Evolutionary conservation across 2,888 invertebrate genomes (phyloP), one percentile per base, ranked within the genome.

Genomic region (Omphaloscelis lunosa): DNA sequence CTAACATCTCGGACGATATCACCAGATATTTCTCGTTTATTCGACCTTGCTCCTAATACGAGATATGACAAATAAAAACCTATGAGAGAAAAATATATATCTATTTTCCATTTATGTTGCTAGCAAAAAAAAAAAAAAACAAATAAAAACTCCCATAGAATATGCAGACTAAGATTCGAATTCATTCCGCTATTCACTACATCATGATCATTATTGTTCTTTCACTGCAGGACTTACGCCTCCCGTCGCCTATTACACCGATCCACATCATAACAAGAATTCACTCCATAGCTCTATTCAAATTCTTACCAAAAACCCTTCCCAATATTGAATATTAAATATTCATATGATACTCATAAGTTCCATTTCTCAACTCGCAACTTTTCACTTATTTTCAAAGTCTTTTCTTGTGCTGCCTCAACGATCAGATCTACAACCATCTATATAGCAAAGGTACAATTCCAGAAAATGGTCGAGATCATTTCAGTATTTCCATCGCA

Each of bases 401-500:
- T 34, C 17, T 23, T 11, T 53, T 39, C 27, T 58, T 34, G 17
- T n/a, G n/a, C 17, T 45, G 29, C 39, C 23, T 53, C 48, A 27
- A 29, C 27, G 23, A 63, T 39, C 39, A 27, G 8, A 2, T 45
- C 20, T 39, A 59, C 20, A 77, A 20, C 15, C 8, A 1, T 45
- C 17, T 12, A 12, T 53, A 58, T 7, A 27, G 1, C 6, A 51
- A 20, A 45, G 17, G 9, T 61, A 23, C 0, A 72, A 63, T 41
- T 27, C 17, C 12, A 53, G 59, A 62, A 72, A 82, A 69, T 72
- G 27, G 58, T 61, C 5, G 41, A 74, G n/a, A 69, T 72, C 69
- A 66, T 83, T 78, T 72, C 72, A 75, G 70, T 75, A 82, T 48
- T 23, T 29, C 29, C 9, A 69, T 59, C 34, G 48, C 53, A 56